phyloP scores from a whole-genome alignment of 2,797 vertebrate genomes.

The Zenarchopterus dispar region DNA sequence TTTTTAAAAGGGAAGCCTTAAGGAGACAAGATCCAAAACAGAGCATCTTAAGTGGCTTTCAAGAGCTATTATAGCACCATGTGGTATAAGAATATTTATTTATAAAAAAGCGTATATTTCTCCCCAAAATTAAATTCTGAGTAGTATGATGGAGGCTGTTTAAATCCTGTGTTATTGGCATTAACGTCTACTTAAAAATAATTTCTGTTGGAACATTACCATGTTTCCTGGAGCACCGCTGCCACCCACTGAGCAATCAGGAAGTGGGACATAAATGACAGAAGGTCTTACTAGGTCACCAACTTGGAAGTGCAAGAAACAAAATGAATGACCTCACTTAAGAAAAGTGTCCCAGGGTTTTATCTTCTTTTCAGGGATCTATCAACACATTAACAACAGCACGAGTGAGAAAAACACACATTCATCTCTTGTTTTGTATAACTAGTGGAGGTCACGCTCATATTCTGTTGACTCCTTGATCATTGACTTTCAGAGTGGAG shows the following conservation, averaged over 20 bases:
- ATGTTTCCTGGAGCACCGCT: not conserved
- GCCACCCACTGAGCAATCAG: constrained; percentile 10
- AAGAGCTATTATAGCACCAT: too few relatives aligned
- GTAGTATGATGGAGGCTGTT: not conserved
- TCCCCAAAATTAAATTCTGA: not conserved
- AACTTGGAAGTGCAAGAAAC: not conserved
- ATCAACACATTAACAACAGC: not conserved
- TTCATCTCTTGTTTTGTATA: constrained; percentile 2
- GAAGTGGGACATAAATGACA: not conserved
- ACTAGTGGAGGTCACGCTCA: constrained; percentile 6
- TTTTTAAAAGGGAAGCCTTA: not conserved
- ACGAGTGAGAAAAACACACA: constrained; percentile 8
- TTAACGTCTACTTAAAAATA: not conserved
- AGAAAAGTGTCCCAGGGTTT: not conserved
- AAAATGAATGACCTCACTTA: not conserved
- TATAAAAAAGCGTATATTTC: too few relatives aligned
- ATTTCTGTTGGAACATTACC: not conserved
- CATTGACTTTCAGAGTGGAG: constrained; percentile 66
- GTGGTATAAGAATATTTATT: too few relatives aligned
- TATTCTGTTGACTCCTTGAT: constrained; percentile 74
- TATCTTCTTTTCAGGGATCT: too few relatives aligned
- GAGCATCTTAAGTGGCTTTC: too few relatives aligned
- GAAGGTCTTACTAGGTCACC: constrained; percentile 3
- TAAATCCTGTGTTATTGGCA: not conserved
- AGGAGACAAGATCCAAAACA: not conserved